Percentiles rank a stretch among this genome's conserved stretches.
Conservation (phyloP, 2,797 vertebrate genomes). For the Gorsachius magnificus region DNA sequence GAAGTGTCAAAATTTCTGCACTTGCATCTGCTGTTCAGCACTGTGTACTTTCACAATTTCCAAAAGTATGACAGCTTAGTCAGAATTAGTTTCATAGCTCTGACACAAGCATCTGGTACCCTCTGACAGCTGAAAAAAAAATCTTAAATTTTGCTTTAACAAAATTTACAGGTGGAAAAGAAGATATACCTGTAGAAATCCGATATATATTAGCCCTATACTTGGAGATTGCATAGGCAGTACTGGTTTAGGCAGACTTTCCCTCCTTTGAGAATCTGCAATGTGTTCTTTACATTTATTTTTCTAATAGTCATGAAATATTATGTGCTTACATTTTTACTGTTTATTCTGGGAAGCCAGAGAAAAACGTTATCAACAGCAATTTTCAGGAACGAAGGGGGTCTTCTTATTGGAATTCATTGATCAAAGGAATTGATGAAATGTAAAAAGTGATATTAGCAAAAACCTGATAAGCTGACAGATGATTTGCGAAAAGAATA, state of each 20-base stretch:
- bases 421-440: not conserved
- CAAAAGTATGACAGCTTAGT: not conserved
- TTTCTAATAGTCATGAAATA: not conserved
- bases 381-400: not conserved
- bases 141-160: not conserved
- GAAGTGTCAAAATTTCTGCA: not conserved
- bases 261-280: not conserved
- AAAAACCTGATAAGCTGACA: not conserved
- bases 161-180: not conserved
- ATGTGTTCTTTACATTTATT: not conserved
- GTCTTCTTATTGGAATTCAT: not conserved
- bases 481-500: not conserved
- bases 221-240: not conserved
- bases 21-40: not conserved
- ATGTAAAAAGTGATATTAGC: not conserved
- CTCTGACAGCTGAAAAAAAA: not conserved
- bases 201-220: not conserved
- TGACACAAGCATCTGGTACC: not conserved
- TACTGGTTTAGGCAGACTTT: not conserved
- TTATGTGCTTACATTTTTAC: not conserved
- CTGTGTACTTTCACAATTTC: not conserved
- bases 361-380: not conserved
- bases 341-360: not conserved
- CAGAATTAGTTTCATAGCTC: not conserved
- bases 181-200: not conserved